Percentiles rank a stretch among this genome's conserved stretches.
These are phyloP conservation scores for Ardeotis arabs DNA, from an alignment of 2,113 vertebrate species.

Conservation along the genomic window DNA sequence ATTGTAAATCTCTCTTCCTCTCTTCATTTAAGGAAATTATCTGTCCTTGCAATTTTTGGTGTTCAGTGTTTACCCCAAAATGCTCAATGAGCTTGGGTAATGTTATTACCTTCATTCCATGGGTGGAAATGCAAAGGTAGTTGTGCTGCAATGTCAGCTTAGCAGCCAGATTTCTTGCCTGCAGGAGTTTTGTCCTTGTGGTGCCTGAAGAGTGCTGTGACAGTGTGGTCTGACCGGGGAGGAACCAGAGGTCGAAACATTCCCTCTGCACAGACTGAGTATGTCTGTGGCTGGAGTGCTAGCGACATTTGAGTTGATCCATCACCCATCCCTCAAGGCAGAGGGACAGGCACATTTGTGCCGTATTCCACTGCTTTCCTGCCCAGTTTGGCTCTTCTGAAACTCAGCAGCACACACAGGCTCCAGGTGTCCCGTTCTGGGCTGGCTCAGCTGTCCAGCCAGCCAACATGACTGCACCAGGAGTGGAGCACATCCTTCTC, in stretches of 20 bases:
- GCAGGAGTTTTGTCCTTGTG: background rate
- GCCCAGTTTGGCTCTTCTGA: background rate
- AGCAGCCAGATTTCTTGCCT: background rate
- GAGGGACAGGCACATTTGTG: background rate
- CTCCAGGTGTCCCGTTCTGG: background rate
- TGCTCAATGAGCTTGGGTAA: background rate
- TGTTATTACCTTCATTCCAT: background rate
- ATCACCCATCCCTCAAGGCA: background rate
- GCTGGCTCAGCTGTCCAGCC: background rate
- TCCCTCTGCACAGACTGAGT: background rate
- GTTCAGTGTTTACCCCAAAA: background rate
- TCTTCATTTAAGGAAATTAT: background rate
- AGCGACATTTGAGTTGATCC: background rate
- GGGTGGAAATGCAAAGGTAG: background rate
- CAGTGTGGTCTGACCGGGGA: background rate
- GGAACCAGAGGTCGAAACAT: background rate
- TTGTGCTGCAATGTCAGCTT: background rate
- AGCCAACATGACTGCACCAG: background rate
- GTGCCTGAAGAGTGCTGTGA: background rate
- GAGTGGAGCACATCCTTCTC: background rate
- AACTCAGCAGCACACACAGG: background rate
- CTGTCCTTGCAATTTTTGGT: background rate
- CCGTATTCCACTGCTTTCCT: background rate
- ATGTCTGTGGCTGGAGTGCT: background rate
- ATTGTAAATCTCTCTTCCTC: background rate